Base-by-base conservation (phyloP, 92 coral and sea anemone genomes). In the Nematostella vectensis region DNA sequence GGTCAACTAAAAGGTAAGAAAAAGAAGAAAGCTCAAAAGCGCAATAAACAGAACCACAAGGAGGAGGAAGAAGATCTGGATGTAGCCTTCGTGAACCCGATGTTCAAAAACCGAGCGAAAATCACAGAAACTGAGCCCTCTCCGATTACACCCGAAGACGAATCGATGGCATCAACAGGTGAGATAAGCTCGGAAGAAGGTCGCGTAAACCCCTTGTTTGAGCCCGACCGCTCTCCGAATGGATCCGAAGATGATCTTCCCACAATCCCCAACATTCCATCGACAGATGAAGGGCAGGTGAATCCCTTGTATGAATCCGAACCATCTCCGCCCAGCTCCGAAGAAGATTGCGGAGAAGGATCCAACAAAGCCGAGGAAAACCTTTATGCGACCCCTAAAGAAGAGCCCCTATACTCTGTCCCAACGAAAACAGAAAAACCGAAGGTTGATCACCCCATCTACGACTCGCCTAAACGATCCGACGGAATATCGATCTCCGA, bases 51-150 rank as follows among this genome's bases (percentile, higher is more conserved):
- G 20, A 25, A 18, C 1, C 20, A 19, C 45, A 37, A 22, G 13
- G 59, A 48, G 25, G 47, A 24, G 2, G 50, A 62, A 21, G 55
- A 30, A 4, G 44, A 25, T 20, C 71, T 61, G 4, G 54, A 65
- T 17, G 28, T 65, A n/a, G 37, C 71, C 1, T 24, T 49, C 4
- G 61, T 27, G 8, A 65, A 65, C 24, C 71, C 71, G 47, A 65
- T 65, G 71, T 65, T 65, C 31, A 50, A 40, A 27, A 65, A 19
- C 22, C 61, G 71, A 19, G 50, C 24, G 29, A 54, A 40, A 18
- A 29, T 45, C 20, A 62, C 19, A 30, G 57, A 62, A 9, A 30
- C 62, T 0, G 40, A 31, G 22, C 13, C 28, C 13, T 11, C 49
- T 1, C 48, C 39, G 47, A 40, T 21, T 1, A 19, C 18, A 3